A percentile compares a stretch with the other conserved stretches of the same genome.
Evolutionary conservation across 2,113 vertebrate genomes (phyloP).

Genomic region (Takifugu flavidus): DNA sequence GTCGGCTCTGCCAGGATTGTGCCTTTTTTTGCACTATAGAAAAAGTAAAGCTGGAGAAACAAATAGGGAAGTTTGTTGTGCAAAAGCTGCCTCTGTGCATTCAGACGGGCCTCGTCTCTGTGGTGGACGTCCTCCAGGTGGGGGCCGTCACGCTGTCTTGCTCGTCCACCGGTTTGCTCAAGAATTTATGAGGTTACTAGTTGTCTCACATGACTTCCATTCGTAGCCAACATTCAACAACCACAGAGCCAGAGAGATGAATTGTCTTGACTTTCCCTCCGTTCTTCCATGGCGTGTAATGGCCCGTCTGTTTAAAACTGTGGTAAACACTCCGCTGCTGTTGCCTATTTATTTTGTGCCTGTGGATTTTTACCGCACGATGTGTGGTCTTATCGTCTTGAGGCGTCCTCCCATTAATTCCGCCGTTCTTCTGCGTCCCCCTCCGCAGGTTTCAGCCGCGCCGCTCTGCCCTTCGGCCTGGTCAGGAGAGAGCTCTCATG

Average conservation of each 20-base stretch:
- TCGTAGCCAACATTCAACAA: constrained; percentile 56
- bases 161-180: constrained; percentile 50
- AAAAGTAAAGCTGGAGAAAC: constrained; percentile 52
- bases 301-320: constrained; percentile 58
- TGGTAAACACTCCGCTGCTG: constrained; percentile 60
- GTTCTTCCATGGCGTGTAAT: constrained; percentile 51
- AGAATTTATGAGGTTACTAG: constrained; percentile 63
- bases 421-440: constrained; percentile 22
- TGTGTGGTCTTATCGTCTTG: constrained; percentile 55
- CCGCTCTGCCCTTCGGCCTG: constrained; percentile 91
- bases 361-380: constrained; percentile 47
- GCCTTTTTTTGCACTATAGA: constrained; percentile 36
- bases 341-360: constrained; percentile 53
- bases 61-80: constrained; percentile 27
- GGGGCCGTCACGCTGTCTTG: constrained; percentile 32
- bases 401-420: constrained; percentile 31
- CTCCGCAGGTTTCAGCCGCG: constrained; percentile 87
- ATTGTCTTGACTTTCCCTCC: constrained; percentile 50
- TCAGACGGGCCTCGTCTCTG: constrained; percentile 19
- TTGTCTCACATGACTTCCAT: constrained; percentile 53
- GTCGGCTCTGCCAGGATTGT: constrained; percentile 72
- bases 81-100: constrained; percentile 43
- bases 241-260: constrained; percentile 53
- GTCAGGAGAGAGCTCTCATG: constrained; percentile 95
- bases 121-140: constrained; percentile 34